Evolutionary conservation across 2,797 vertebrate species (phyloP).

Genomic region (Dendrocincla tyrannina): DNA sequence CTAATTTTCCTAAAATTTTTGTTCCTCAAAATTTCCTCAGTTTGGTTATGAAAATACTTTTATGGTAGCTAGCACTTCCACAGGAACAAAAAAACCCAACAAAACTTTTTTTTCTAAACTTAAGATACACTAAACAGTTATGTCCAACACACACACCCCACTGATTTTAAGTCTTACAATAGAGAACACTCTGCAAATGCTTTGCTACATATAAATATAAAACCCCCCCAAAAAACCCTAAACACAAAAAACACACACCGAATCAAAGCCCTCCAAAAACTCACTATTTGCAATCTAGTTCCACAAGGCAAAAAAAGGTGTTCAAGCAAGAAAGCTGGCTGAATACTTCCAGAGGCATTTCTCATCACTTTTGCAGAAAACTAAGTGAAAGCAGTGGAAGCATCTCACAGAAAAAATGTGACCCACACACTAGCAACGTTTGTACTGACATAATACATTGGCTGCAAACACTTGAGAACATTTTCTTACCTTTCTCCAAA

Average conservation of each 20-base stretch:
- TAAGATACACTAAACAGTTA: background rate
- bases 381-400: background rate
- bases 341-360: background rate
- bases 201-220: background rate
- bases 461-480: background rate
- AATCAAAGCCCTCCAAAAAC: background rate
- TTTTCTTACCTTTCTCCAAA: background rate
- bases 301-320: background rate
- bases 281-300: background rate
- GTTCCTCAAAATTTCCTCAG: background rate
- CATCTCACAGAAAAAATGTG: background rate
- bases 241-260: background rate
- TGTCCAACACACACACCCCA: rapidly evolving
- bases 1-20: background rate
- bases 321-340: background rate
- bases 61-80: background rate
- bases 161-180: background rate
- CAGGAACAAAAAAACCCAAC: rapidly evolving
- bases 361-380: background rate
- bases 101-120: background rate
- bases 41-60: background rate
- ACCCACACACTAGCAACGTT: background rate
- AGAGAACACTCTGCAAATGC: background rate
- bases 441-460: background rate
- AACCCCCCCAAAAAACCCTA: background rate